These are phyloP conservation scores for Polymixis flavicincta DNA, from an alignment of 2,888 invertebrate species.

Conservation along the genomic window DNA sequence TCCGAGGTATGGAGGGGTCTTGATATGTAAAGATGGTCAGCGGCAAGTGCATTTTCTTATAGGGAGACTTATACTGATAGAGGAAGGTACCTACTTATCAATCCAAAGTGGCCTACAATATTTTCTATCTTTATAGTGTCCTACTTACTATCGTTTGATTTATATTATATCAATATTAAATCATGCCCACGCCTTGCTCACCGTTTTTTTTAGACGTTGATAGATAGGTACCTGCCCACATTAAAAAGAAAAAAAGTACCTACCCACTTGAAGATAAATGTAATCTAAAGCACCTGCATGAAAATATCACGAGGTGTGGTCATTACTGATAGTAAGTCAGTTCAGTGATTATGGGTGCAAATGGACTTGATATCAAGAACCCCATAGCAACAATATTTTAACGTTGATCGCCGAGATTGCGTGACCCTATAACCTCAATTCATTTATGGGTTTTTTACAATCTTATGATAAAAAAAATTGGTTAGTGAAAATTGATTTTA, in stretches of 20 bases:
- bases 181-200: conserved; percentile 1
- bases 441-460: not conserved
- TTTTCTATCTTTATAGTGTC: not conserved
- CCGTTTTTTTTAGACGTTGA: not conserved
- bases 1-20: too few species aligned
- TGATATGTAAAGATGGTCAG: too few species aligned
- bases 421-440: conserved; percentile 17
- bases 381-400: conserved; percentile 19
- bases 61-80: too few species aligned
- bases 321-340: conserved; percentile 16
- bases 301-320: conserved; percentile 28
- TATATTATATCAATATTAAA: conserved; percentile 20
- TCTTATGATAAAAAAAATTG: not conserved
- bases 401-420: conserved; percentile 8
- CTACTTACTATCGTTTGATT: conserved; percentile 17
- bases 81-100: not conserved
- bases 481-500: not conserved
- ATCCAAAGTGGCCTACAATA: not conserved
- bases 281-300: conserved; percentile 18
- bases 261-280: conserved; percentile 25
- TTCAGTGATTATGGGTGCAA: conserved; percentile 4
- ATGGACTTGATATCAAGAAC: conserved; percentile 10
- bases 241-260: not conserved
- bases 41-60: too few species aligned
- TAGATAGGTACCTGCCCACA: not conserved